These are phyloP conservation scores for Alentia gelatinosa DNA, from an alignment of 2,888 invertebrate genomes.

Conservation along the genomic window DNA sequence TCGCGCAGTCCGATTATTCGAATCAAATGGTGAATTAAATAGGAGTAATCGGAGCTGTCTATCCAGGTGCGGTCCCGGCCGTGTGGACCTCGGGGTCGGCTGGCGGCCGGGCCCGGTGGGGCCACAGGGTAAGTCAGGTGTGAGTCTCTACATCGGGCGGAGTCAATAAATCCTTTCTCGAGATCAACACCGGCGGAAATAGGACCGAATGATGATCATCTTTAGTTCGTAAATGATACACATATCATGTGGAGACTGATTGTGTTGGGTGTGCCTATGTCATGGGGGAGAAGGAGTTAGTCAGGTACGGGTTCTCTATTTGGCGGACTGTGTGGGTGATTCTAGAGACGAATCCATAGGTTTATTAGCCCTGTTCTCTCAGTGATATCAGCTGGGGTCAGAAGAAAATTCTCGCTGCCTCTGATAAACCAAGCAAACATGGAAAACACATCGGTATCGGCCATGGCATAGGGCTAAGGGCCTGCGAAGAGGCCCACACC, in stretches of 20 bases:
- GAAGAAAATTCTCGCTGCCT: too few relatives aligned
- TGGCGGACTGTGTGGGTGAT: not conserved
- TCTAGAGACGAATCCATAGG: not conserved
- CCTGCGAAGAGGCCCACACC: too few relatives aligned
- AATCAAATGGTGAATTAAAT: constrained; percentile 48
- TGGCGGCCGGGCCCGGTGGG: not conserved
- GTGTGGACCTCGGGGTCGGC: not conserved
- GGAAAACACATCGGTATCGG: too few relatives aligned
- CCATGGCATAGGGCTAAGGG: too few relatives aligned
- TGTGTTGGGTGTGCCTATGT: too few relatives aligned
- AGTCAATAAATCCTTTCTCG: constrained; percentile 26
- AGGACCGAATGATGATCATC: not conserved
- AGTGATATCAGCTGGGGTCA: too few relatives aligned
- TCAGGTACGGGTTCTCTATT: not conserved
- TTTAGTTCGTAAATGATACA: not conserved
- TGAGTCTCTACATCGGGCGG: not conserved
- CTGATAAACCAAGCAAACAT: too few relatives aligned
- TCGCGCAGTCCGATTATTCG: not conserved
- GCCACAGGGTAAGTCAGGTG: not conserved
- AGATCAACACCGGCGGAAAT: constrained; percentile 41
- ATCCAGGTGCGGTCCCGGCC: not conserved
- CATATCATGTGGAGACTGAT: too few relatives aligned
- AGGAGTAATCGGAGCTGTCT: not conserved
- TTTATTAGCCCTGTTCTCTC: too few relatives aligned
- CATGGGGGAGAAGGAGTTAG: too few relatives aligned